Conservation (phyloP, 2,113 vertebrate genomes). For the Cochlearius cochlearius region DNA sequence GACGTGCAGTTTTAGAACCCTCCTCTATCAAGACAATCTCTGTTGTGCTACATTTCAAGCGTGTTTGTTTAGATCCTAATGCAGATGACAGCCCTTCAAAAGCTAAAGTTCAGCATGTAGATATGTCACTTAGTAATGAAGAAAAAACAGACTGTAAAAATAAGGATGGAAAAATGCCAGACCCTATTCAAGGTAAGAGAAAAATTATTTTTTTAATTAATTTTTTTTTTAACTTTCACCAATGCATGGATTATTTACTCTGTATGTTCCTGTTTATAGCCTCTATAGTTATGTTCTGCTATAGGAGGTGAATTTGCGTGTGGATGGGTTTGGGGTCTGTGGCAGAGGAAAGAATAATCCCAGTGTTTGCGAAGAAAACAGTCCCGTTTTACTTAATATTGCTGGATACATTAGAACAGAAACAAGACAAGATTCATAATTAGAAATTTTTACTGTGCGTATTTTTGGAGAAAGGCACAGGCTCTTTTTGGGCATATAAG, state of each 20-base stretch:
- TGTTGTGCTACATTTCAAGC: neutral
- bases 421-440: neutral
- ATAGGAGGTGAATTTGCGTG: neutral
- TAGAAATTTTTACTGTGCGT: neutral
- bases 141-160: neutral
- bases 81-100: neutral
- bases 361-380: neutral
- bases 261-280: neutral
- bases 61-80: neutral
- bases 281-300: neutral
- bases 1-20: neutral
- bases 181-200: neutral
- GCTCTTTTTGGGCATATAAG: neutral
- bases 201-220: neutral
- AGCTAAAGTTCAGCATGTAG: constrained; percentile 30
- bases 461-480: neutral
- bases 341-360: neutral
- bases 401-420: neutral
- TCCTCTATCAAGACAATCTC: neutral
- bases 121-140: neutral
- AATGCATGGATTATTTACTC: neutral
- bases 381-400: neutral
- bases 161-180: neutral
- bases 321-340: neutral
- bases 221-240: neutral